These are phyloP conservation scores for Zosterops borbonicus DNA, from an alignment of 2,113 vertebrate species.

Conservation along the genomic window DNA sequence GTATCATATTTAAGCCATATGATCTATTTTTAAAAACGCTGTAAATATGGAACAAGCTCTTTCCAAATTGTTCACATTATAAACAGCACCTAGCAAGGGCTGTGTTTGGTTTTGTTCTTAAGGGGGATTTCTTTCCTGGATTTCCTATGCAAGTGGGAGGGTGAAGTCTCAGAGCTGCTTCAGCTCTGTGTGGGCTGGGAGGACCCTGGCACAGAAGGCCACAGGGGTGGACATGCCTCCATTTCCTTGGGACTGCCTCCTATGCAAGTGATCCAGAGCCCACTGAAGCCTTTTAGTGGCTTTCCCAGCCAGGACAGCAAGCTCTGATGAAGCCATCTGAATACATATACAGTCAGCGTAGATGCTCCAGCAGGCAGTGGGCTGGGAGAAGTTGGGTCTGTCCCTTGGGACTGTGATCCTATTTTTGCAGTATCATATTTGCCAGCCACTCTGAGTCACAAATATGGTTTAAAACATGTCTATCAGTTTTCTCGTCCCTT, in stretches of 20 bases:
- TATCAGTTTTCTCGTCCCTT: background rate
- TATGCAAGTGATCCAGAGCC: background rate
- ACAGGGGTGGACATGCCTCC: fast-evolving
- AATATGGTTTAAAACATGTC: background rate
- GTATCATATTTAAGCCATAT: slow-evolving; percentile 63
- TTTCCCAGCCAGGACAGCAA: background rate
- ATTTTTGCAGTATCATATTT: background rate
- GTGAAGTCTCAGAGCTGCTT: background rate
- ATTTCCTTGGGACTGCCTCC: background rate
- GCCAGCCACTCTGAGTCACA: fast-evolving
- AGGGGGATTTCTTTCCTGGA: background rate
- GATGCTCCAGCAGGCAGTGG: background rate
- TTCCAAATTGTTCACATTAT: slow-evolving; percentile 20
- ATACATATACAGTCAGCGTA: fast-evolving
- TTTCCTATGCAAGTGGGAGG: background rate
- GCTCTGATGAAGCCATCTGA: background rate
- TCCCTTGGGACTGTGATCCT: background rate
- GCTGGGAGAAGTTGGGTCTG: background rate
- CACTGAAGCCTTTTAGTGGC: background rate
- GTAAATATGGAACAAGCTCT: slow-evolving; percentile 26
- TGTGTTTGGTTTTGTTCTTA: background rate
- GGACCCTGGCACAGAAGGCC: too few relatives aligned
- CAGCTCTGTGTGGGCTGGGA: fast-evolving
- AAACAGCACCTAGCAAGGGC: background rate
- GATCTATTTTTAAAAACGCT: slow-evolving; percentile 64